Evolutionary conservation across 2,888 invertebrate species (phyloP), one percentile per base, ranked within the genome.

Genomic region (Phasia obesa): DNA sequence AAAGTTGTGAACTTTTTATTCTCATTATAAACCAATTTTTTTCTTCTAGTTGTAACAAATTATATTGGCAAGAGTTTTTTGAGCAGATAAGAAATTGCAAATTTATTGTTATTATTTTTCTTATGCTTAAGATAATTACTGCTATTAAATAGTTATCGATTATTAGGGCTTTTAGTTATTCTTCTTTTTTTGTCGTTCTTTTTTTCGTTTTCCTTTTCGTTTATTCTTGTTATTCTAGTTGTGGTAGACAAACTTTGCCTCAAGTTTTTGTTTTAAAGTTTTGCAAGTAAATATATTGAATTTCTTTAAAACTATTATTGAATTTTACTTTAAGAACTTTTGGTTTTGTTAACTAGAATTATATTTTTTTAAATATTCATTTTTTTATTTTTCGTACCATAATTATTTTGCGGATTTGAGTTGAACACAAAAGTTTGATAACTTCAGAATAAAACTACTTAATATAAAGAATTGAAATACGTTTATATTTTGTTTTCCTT

Each of bases 141-240:
- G 64, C 44, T 31, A 55, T 69, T 55, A 55, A 69, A 69, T 69
- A 67, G 55, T 67, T 55, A 69, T 69, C 69, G 55, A 55, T 55
- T 69, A 69, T 55, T 55, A 42, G 42, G 55, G 69, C 31, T 69
- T 49, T 31, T 15, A n/a, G 15, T 60, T 60, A n/a, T 44, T 7
- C 11, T 49, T 59, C 35, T 17, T 5, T 19, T 38, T 59, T 15
- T 59, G n/a, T n/a, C n/a, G n/a, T 9, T 15, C 6, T 38, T 57
- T 35, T 21, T 4, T 59, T 59, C 13, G 3, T 44, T 2, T 38
- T 31, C 11, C 19, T 21, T 42, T 62, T 47, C 7, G 17, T 7
- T 11, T 42, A 4, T n/a, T 42, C 15, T 42, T n/a, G 2, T 42
- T 42, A 0, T 15, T 15, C 6, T 27, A 27, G 13, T 19, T 9